Evolutionary conservation across 2,113 vertebrate species (phyloP), one percentile per base, ranked within the genome.

Genomic region (Pogona vitticeps): DNA sequence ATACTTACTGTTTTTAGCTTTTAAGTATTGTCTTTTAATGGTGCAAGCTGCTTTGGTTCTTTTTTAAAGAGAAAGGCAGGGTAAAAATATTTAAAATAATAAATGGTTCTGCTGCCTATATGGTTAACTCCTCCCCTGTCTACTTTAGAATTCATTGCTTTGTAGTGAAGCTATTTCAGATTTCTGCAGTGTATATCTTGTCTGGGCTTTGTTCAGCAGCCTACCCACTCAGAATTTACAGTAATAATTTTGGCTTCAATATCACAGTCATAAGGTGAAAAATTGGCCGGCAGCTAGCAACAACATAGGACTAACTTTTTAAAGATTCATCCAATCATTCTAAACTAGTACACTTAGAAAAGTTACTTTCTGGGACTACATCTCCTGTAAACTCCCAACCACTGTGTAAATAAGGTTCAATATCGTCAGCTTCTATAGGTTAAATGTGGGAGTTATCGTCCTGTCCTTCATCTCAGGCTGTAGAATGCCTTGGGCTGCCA

Each of bases 71-170:
- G n/a, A n/a, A n/a, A n/a, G n/a, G n/a, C n/a, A n/a, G n/a, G n/a
- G n/a, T n/a, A n/a, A n/a, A n/a, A n/a, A n/a, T n/a, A n/a, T n/a
- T n/a, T n/a, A n/a, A n/a, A n/a, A n/a, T n/a, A n/a, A n/a, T n/a
- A n/a, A n/a, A 40, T 80, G 86, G 8, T 21, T 0, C 0, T 8
- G 52, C 18, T 0, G 0, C 21, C 63, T 72, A 9, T 5, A 56
- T 13, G 33, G 3, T n/a, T 59, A 59, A 1, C 38, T 65, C 59
- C 63, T 15, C 23, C 8, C 4, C 40, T n/a, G 17, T 5, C 31
- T n/a, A 58, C 21, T 36, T 86, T 58, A 71, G 38, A 9, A 72
- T 67, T 38, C n/a, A 21, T n/a, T 84, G 6, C 20, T 73, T 61
- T 76, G 31, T 15, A 38, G 15, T 46, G 13, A 56, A 21, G 31